Base-by-base conservation (phyloP, 2,113 vertebrate genomes). In the Pangasianodon hypophthalmus region DNA sequence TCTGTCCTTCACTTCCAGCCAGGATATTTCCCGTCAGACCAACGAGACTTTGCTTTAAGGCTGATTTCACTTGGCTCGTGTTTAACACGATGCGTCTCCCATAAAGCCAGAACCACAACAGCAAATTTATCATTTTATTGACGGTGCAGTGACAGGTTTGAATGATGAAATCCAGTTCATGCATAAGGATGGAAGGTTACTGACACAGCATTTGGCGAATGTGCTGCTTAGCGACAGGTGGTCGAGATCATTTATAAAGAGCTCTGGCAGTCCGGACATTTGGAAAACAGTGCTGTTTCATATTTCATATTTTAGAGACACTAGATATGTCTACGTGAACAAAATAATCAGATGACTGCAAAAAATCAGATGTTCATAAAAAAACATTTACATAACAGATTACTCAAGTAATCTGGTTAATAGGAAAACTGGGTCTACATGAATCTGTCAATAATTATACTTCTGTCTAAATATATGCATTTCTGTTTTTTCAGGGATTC, bases 81-180 rank as follows among this genome's bases (percentile, higher is more conserved):
- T 56, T 71, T 3, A 44, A 73, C 52, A 32, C 54, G 64, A 54
- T 71, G 87, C 37, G 44, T 88, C 80, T 73, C 87, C 29, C 37
- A 44, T 71, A 84, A 54, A 88, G 87, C 52, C 50, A 77, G 37
- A 73, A 71, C 29, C 64, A 29, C 37, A 41, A 73, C 24, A 58
- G 64, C 50, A 73, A 73, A 83, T 88, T 84, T 29, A 82, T 88
- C 80, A 84, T 88, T 84, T 71, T 73, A 83, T 84, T 13, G 83
- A 84, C 6, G 32, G 52, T 21, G 37, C 50, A 69, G 87, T 50
- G 64, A 88, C 87, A 48, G 86, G 82, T 48, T 83, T 41, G 58
- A 84, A 84, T 87, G 85, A 84, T 75, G 85, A 79, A 88, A 89
- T 87, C 50, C 73, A 88, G 88, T 79, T 67, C 37, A 67, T 56